Conservation (phyloP, 2,888 invertebrate species). For the Alsophila aescularia region DNA sequence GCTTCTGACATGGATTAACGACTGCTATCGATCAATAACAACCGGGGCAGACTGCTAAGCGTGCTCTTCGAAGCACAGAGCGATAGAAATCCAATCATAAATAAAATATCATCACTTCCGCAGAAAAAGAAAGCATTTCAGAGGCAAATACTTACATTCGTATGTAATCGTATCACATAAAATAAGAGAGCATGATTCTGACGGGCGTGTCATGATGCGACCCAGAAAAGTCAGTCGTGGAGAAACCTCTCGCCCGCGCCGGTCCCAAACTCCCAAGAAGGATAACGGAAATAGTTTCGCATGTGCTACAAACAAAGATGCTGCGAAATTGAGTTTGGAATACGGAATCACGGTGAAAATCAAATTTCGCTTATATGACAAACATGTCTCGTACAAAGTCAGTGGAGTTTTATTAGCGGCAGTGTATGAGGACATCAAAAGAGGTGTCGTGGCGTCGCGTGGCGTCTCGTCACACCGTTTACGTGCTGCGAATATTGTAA, state of each 20-base stretch:
- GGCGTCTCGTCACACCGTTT: slow-evolving; percentile 55
- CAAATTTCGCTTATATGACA: slow-evolving; percentile 71
- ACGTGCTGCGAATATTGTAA: slow-evolving; percentile 75
- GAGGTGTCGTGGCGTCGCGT: slow-evolving; percentile 59
- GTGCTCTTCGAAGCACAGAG: no score
- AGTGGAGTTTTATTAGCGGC: slow-evolving; percentile 71
- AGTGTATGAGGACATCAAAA: slow-evolving; percentile 68
- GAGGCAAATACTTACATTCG: slow-evolving; percentile 24
- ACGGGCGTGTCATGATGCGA: slow-evolving; percentile 39
- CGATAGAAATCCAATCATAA: slow-evolving; percentile 5
- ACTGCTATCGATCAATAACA: no score
- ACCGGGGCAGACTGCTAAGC: no score
- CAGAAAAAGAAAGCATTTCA: slow-evolving; percentile 20
- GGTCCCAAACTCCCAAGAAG: slow-evolving; percentile 42
- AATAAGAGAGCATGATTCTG: slow-evolving; percentile 39
- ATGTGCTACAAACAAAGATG: slow-evolving; percentile 60
- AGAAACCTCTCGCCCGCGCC: slow-evolving; percentile 37
- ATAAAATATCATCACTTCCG: slow-evolving; percentile 16
- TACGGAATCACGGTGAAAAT: slow-evolving; percentile 61
- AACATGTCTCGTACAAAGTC: slow-evolving; percentile 64
- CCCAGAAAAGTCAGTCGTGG: slow-evolving; percentile 40
- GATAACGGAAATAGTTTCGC: slow-evolving; percentile 55
- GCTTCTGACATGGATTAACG: no score
- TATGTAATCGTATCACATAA: slow-evolving; percentile 39
- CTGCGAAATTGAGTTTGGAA: slow-evolving; percentile 61